Base-by-base conservation (phyloP, 2,113 vertebrate species). In the Hydrolagus affinis region DNA sequence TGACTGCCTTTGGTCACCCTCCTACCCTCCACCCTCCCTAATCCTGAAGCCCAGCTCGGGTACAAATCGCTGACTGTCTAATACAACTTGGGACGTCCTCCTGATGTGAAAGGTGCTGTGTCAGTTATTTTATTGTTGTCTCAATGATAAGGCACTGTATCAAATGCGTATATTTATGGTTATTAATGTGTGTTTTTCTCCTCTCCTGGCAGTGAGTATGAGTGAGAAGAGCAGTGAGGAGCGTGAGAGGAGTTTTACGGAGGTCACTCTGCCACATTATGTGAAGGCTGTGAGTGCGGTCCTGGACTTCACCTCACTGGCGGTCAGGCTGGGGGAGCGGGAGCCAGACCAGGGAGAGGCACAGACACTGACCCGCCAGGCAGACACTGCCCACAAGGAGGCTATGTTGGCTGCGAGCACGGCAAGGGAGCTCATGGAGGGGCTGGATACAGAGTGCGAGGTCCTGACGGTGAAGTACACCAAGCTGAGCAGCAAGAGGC, bases 401-500 rank as follows among this genome's bases (percentile, higher is more conserved):
- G 21, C 8, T 0, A 60, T 83, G 78, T 25, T 62, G 3, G 78
- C 78, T 1, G 78, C 66, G 60, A 62, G 66, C 15, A 60, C 62
- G 4, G 78, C 78, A 0, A 30, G 78, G 25, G 21, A 14, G 0
- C 1, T 32, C 7, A 25, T 83, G 0, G 14, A n/a, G 7, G 25
- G 17, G 2, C 1, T 83, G 0, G 78, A 83, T 11, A 15, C 7
- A 0, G 25, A 17, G 9, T 83, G 78, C 11, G 78, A 83, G 10
- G 12, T 21, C 7, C 78, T 83, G 28, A 68, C 62, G 1, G 62
- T 30, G 19, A 60, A 64, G 17, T 28, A 66, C 8, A 62, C 60
- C 78, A 83, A 21, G n/a, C 25, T 83, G 78, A 68, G 78, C 78
- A 83, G 12, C 15, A 28, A 56, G 7, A 60, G 66, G 62, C 28